Evolutionary conservation across 1,140 invertebrate species (phyloP).

Genomic region (Sarcophaga bullata): DNA sequence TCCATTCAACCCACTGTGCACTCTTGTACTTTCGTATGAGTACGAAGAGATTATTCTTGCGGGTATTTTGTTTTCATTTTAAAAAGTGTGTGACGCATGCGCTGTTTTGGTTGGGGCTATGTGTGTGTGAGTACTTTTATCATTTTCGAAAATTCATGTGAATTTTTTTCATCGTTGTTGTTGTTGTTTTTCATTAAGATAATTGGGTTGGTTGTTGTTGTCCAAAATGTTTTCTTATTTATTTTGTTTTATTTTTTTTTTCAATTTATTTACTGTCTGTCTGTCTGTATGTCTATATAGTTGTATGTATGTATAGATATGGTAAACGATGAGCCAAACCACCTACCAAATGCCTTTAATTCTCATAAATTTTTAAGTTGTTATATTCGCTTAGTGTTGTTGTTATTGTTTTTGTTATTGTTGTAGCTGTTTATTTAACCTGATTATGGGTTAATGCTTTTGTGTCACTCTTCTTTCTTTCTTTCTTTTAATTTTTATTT

Average conservation of each 20-base stretch:
- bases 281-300: too few relatives aligned
- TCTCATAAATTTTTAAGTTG: too few relatives aligned
- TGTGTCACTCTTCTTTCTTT: background rate
- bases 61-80: background rate
- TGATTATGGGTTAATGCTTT: conserved; percentile 14
- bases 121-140: background rate
- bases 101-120: background rate
- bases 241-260: too few relatives aligned
- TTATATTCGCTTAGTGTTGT: background rate
- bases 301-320: too few relatives aligned
- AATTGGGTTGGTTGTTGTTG: background rate
- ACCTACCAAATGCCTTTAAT: too few relatives aligned
- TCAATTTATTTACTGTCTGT: too few relatives aligned
- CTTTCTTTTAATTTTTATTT: background rate
- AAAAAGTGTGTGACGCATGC: background rate
- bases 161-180: background rate
- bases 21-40: too few relatives aligned
- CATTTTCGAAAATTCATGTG: too few relatives aligned
- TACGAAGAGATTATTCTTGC: too few relatives aligned
- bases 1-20: too few relatives aligned
- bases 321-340: too few relatives aligned
- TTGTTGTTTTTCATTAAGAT: background rate
- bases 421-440: background rate
- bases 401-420: background rate
- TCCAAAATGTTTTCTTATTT: too few relatives aligned